A percentile compares a stretch with the other conserved stretches of the same genome.
Conservation (phyloP, 1,140 invertebrate species). For the Hestina assimilis region DNA sequence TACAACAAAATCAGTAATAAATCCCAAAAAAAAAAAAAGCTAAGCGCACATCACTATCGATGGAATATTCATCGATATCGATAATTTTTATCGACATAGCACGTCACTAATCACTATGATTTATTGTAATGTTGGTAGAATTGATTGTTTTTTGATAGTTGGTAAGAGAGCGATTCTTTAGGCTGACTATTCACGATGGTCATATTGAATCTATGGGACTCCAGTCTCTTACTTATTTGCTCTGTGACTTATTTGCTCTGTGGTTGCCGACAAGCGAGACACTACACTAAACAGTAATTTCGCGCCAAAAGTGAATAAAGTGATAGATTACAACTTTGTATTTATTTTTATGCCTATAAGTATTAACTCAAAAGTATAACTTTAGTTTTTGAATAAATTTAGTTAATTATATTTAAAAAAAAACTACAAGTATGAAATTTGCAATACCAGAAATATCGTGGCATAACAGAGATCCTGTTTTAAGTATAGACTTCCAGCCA, state of each 20-base stretch:
- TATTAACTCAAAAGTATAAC: background rate
- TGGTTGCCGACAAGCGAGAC: too few relatives aligned
- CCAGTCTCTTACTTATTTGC: background rate
- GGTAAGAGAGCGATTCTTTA: too few relatives aligned
- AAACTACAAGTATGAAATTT: conserved; percentile 86
- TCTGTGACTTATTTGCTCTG: conserved; percentile 1
- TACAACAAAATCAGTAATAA: too few relatives aligned
- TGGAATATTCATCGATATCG: too few relatives aligned
- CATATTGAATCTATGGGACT: too few relatives aligned
- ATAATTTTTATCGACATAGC: too few relatives aligned
- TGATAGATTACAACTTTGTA: conserved; percentile 5
- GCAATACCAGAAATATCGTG: conserved; percentile 98
- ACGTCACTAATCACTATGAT: too few relatives aligned
- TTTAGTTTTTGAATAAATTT: background rate
- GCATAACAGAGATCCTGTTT: conserved; percentile 96
- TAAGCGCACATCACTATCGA: too few relatives aligned
- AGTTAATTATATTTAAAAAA: background rate
- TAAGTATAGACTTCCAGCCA: conserved; percentile 93
- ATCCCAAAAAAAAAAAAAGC: too few relatives aligned
- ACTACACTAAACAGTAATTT: background rate
- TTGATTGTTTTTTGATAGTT: too few relatives aligned
- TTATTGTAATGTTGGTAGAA: too few relatives aligned
- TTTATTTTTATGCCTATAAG: background rate
- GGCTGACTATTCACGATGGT: too few relatives aligned
- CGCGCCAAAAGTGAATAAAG: conserved; percentile 19